A percentile compares a stretch with the other conserved stretches of the same genome.
These are phyloP conservation scores for Corythaeola cristata DNA, from an alignment of 2,113 vertebrate species.

Conservation along the genomic window DNA sequence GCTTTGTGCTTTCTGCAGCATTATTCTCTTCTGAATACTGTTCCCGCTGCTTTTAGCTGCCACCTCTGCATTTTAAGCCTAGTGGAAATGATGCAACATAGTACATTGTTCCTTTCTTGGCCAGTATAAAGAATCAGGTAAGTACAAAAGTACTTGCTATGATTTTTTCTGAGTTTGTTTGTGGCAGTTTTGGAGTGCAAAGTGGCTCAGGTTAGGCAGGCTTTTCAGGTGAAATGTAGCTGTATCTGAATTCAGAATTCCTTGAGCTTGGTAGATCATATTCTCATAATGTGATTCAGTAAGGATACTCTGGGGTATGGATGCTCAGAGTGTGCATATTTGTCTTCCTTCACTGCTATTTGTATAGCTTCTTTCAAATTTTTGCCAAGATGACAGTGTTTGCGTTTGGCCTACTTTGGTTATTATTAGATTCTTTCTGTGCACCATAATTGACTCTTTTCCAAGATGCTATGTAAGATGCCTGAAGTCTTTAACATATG, in stretches of 20 bases:
- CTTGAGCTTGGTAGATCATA: background rate
- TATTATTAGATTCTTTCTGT: constrained; percentile 57
- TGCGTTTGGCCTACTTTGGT: constrained; percentile 68
- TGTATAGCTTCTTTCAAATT: constrained; percentile 62
- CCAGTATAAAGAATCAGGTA: background rate
- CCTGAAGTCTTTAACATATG: constrained; percentile 12
- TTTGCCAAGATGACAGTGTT: constrained; percentile 69
- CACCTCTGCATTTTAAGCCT: background rate
- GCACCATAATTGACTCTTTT: constrained; percentile 46
- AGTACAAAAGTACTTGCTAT: background rate
- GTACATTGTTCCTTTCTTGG: background rate
- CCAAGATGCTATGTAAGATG: background rate
- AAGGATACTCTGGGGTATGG: background rate
- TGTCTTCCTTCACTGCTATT: constrained; percentile 72
- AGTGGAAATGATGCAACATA: background rate
- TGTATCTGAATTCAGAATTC: background rate
- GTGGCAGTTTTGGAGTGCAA: background rate
- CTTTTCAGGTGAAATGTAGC: background rate
- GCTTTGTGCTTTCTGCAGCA: background rate
- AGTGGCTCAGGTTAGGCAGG: background rate
- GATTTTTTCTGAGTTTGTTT: background rate
- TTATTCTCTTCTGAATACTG: background rate
- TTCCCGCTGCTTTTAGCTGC: background rate
- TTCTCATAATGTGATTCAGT: background rate
- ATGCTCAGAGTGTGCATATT: constrained; percentile 54